Evolutionary conservation across 1,140 invertebrate species (phyloP), one percentile per base, ranked within the genome.

Genomic region (Sesamia nonagrioides): DNA sequence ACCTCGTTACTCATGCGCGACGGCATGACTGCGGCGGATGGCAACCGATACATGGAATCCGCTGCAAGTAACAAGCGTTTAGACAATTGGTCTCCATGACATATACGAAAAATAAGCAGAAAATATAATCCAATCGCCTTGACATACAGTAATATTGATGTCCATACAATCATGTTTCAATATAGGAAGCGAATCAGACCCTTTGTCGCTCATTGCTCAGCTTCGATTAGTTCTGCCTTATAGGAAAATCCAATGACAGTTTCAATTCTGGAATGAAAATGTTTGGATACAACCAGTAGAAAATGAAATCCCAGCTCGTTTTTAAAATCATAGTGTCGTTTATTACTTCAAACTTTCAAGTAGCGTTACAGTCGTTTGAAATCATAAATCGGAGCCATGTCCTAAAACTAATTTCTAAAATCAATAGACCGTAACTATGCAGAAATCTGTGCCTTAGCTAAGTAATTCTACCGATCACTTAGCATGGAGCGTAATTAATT

Each of bases 1-100:
- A 61, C 81, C 74, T 79, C 77, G 79, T 87, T 89, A 91, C 86
- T 89, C 85, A 91, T 88, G 88, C 89, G 84, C 83, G 84, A 88
- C 85, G 81, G 78, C 78, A 78, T 77, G 82, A 81, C 76, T 77
- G 77, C 76, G 81, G 82, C 89, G 90, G 88, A 91, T 91, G 87
- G 90, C 86, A 88, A 89, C 89, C 77, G 87, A 89, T 87, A 84
- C 80, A 79, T 77, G 78, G 74, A 76, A 76, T 78, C 27, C 48
- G 77, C 42, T 75, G 50, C 72, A 85, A 82, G 75, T 71, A 60
- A 86, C 56, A 77, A 79, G 77, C 73, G 73, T 63, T 75, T 48
- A 40, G 58, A 40, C 21, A 11, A 15, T 3, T 72, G 35, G 21
- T 15, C 15, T 48, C 37, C 15, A 68, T 77, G 74, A 54, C 60